These are phyloP conservation scores for Rhadinocentrus ornatus DNA, from an alignment of 2,797 vertebrate genomes.

Conservation along the genomic window DNA sequence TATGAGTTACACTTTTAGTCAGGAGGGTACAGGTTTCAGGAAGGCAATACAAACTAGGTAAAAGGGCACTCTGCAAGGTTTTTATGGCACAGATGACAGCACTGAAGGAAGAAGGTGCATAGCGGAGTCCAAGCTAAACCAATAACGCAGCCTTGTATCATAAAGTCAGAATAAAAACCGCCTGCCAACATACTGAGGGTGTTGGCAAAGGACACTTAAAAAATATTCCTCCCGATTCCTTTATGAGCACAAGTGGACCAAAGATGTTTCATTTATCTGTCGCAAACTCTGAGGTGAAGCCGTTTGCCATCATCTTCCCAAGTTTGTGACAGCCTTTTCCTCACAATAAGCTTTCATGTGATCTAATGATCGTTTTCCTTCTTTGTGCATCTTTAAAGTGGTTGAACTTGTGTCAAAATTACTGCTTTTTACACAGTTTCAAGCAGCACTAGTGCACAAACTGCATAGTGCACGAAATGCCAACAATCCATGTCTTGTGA, in stretches of 20 bases:
- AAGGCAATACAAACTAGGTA: constrained; percentile 61
- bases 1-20: constrained; percentile 22
- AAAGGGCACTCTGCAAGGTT: constrained; percentile 63
- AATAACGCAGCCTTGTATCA: constrained; percentile 12
- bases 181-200: constrained; percentile 35
- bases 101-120: constrained; percentile 48
- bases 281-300: constrained; percentile 16
- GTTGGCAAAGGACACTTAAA: constrained; percentile 63
- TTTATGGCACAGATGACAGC: constrained; percentile 79
- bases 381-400: background rate
- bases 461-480: constrained; percentile 4
- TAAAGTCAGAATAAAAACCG: constrained; percentile 31
- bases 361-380: background rate
- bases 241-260: constrained; percentile 18
- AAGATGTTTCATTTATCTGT: constrained; percentile 7
- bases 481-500: constrained; percentile 10
- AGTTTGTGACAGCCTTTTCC: background rate
- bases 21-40: constrained; percentile 31
- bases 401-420: constrained; percentile 15
- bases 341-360: background rate
- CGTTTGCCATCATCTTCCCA: background rate
- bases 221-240: constrained; percentile 26
- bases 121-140: constrained; percentile 40
- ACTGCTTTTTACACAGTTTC: constrained; percentile 11
- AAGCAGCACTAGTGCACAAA: constrained; percentile 21